A percentile compares a stretch with the other conserved stretches of the same genome.
These are phyloP conservation scores for Calameuta filiformis DNA, from an alignment of 2,888 invertebrate species.

Conservation along the genomic window DNA sequence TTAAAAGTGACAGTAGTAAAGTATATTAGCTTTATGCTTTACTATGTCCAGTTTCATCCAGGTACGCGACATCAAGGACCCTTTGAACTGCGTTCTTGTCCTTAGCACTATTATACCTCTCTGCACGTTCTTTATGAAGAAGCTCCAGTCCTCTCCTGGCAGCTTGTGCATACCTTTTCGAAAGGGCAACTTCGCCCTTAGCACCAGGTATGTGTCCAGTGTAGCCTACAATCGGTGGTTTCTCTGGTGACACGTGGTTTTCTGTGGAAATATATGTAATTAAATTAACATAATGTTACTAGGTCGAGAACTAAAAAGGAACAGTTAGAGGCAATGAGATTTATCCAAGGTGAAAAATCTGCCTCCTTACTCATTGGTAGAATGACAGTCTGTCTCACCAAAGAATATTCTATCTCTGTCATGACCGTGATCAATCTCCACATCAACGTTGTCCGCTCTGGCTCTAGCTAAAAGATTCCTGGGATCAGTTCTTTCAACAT, in stretches of 20 bases:
- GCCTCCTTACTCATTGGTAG: background rate
- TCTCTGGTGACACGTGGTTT: slow-evolving; percentile 73
- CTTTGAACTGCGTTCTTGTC: slow-evolving; percentile 33
- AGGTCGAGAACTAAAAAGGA: background rate
- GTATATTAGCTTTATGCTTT: slow-evolving; percentile 21
- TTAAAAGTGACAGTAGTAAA: background rate
- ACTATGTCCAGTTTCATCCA: slow-evolving; percentile 42
- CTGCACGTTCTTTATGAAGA: slow-evolving; percentile 70
- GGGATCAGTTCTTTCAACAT: slow-evolving; percentile 49
- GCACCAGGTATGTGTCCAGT: slow-evolving; percentile 79
- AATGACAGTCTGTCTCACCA: slow-evolving; percentile 33
- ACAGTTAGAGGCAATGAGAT: background rate
- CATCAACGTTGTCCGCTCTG: slow-evolving; percentile 47
- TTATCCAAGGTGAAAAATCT: background rate
- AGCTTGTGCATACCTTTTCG: slow-evolving; percentile 76
- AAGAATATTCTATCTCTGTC: slow-evolving; percentile 42
- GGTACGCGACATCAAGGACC: slow-evolving; percentile 37
- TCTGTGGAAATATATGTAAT: slow-evolving; percentile 54
- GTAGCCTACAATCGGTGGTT: slow-evolving; percentile 79
- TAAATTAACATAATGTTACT: background rate
- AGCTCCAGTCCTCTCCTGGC: slow-evolving; percentile 74
- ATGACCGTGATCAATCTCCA: slow-evolving; percentile 51
- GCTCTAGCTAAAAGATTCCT: slow-evolving; percentile 52
- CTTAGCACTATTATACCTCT: slow-evolving; percentile 44
- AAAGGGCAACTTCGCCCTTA: slow-evolving; percentile 76